Base-by-base conservation (phyloP, 2,888 invertebrate species). In the Hybos culiciformis region DNA sequence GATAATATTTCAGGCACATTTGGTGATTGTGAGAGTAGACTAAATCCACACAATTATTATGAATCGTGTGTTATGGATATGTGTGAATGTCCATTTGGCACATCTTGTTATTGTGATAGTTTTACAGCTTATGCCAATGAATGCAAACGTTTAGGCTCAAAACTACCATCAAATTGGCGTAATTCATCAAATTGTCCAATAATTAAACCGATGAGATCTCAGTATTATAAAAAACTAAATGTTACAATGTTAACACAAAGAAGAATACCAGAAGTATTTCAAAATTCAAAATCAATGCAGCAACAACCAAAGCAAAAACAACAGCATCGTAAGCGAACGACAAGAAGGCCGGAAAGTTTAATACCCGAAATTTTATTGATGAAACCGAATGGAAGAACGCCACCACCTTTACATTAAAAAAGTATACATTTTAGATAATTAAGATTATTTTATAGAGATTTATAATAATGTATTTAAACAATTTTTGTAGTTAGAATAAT, bases 91-190 rank as follows among this genome's bases (percentile, higher is more conserved):
- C 78, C 83, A 3, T 74, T 75, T 12, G 74, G 75, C 45, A 73
- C 75, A 55, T 73, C 75, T 55, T 93, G 93, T 56, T 85, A 90
- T 61, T 93, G 93, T 63, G 88, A 91, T 52, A 83, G 88, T 47
- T 79, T 92, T 56, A 78, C 81, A 42, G 92, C 92, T 3, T 93
- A 92, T 59, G 84, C 85, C 1, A 78, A 87, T 50, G 88, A 88
- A 62, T 93, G 93, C 59, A 73, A 79, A 48, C 72, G 88, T 18
- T 64, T 83, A 32, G 88, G 88, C 0, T 80, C 82, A 1, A 70
- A 74, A 46, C 68, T 85, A 38, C 70, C 70, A 1, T n/a, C n/a
- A n/a, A 73, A 79, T 50, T 91, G 90, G 90, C 72, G 79, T 46
- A 70, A 71, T 38, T 70, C 73, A 14, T 79, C 80, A 40, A 75